Conservation (phyloP, 2,888 invertebrate genomes). For the Formica aserva region DNA sequence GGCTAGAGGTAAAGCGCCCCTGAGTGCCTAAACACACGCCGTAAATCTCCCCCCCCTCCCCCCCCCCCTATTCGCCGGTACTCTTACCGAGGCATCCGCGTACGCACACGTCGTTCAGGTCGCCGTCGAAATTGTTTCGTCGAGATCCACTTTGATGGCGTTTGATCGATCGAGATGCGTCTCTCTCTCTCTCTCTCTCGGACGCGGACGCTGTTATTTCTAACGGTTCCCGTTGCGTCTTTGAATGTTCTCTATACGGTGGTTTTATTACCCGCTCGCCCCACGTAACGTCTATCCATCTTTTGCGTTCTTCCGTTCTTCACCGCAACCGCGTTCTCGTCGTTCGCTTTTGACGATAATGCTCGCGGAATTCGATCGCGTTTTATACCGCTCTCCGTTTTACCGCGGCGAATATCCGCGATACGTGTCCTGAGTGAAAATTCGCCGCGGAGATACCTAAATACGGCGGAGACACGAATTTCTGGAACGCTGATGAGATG, state of each 20-base stretch:
- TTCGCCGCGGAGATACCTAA: not conserved
- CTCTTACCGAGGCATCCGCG: slow-evolving; percentile 35
- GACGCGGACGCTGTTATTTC: slow-evolving; percentile 19
- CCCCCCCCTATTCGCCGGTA: not conserved
- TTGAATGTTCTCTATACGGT: slow-evolving; percentile 46
- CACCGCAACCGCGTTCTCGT: not conserved
- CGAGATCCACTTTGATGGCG: slow-evolving; percentile 64
- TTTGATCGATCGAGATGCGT: slow-evolving; percentile 79
- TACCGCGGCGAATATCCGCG: slow-evolving; percentile 36
- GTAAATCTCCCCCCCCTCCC: slow-evolving; percentile 79
- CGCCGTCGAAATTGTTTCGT: slow-evolving; percentile 32
- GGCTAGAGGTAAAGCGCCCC: slow-evolving; percentile 72
- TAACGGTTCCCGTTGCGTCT: slow-evolving; percentile 73
- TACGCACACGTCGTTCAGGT: not conserved
- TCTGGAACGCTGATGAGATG: not conserved
- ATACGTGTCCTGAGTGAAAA: slow-evolving; percentile 41
- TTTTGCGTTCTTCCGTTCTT: slow-evolving; percentile 5
- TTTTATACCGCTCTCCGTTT: slow-evolving; percentile 20
- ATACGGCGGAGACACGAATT: not conserved
- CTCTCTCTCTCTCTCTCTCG: slow-evolving; percentile 12
- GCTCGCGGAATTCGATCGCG: slow-evolving; percentile 21
- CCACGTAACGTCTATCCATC: slow-evolving; percentile 3
- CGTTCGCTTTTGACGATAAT: slow-evolving; percentile 59
- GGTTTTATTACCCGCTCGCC: slow-evolving; percentile 35
- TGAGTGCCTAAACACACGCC: slow-evolving; percentile 84